phyloP scores from a whole-genome alignment of 37 sponge, comb jelly and placozoan species.

The Halichondria panicea region DNA sequence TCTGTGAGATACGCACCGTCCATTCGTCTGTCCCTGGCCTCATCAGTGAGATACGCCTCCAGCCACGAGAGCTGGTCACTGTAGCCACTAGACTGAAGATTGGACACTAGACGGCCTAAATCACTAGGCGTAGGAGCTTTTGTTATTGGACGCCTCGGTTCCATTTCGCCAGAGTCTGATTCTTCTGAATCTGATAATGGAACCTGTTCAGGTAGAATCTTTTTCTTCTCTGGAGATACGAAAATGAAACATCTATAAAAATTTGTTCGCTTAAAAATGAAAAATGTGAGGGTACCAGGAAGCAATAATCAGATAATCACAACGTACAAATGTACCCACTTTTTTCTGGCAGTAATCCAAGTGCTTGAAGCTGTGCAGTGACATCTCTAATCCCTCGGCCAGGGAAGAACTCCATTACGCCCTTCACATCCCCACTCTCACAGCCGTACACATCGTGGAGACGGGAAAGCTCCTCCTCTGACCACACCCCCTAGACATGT shows the following conservation, averaged over 20 bases:
- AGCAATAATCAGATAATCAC: no score
- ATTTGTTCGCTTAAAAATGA: no score
- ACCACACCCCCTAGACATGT: constrained; percentile 42
- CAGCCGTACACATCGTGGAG: constrained; percentile 26
- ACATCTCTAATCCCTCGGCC: constrained; percentile 27
- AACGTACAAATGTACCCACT: no score
- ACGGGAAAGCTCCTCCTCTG: constrained; percentile 45
- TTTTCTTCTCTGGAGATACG: no score
- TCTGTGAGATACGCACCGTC: constrained; percentile 53
- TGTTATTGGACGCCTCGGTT: no score
- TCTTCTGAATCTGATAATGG: no score
- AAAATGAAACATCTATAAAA: no score
- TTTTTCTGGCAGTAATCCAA: constrained; percentile 16
- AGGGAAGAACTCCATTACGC: constrained; percentile 30
- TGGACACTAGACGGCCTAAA: constrained; percentile 3
- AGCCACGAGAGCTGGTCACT: constrained; percentile 70
- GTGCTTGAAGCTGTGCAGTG: constrained; percentile 17
- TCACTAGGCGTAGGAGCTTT: no score
- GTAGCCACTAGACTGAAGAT: constrained; percentile 18
- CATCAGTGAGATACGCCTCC: constrained; percentile 69
- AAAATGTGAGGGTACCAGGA: no score
- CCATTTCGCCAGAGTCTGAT: no score
- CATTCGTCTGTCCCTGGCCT: constrained; percentile 71
- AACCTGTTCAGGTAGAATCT: no score
- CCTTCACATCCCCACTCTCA: constrained; percentile 22